phyloP scores from a whole-genome alignment of 2,113 vertebrate genomes.

The Dicerorhinus sumatrensis region DNA sequence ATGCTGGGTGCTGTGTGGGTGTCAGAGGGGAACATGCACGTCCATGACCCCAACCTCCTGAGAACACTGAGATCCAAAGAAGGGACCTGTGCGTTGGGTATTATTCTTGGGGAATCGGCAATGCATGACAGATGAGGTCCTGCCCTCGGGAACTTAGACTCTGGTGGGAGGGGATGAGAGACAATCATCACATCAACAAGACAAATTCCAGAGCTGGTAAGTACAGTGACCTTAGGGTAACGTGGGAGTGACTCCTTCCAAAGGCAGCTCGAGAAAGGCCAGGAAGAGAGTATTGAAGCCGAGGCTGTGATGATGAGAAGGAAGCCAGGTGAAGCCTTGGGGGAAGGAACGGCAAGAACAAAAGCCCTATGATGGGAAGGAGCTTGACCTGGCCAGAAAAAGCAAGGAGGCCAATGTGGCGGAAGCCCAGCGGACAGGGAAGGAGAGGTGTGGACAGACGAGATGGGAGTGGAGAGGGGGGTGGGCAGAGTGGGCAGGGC shows the following conservation, averaged over 20 bases:
- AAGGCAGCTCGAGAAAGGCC: background rate
- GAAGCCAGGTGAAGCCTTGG: too few species aligned
- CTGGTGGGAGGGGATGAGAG: background rate
- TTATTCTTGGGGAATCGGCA: background rate
- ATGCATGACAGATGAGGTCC: background rate
- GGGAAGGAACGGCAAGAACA: background rate
- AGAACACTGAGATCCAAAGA: background rate
- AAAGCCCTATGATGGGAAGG: background rate
- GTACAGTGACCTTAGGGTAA: background rate
- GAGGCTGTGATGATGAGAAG: background rate
- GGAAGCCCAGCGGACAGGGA: background rate
- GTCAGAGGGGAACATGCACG: background rate
- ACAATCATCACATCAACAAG: background rate
- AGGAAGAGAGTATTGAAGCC: background rate
- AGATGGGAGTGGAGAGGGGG: background rate
- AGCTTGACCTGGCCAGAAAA: background rate
- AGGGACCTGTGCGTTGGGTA: background rate
- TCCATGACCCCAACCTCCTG: background rate
- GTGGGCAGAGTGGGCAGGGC: background rate
- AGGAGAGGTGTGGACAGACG: too few species aligned
- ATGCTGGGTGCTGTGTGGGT: background rate
- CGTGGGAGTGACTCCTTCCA: background rate
- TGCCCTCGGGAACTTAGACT: background rate
- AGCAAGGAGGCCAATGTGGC: background rate
- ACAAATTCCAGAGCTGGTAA: background rate